These are phyloP conservation scores for Melitaea cinxia DNA, from an alignment of 1,140 invertebrate genomes.

Conservation along the genomic window DNA sequence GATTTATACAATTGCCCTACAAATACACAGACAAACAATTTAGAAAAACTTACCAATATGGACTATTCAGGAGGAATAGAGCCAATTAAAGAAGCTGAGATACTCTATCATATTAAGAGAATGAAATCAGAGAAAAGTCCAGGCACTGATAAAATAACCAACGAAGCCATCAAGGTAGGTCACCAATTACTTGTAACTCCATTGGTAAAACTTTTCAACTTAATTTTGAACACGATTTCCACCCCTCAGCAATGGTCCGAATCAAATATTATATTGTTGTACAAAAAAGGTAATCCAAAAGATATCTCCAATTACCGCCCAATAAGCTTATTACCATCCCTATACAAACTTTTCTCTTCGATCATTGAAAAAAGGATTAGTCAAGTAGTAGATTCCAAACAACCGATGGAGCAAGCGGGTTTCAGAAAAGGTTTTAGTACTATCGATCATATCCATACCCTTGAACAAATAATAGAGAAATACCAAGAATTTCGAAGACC, in stretches of 20 bases:
- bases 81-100: no score
- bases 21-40: no score
- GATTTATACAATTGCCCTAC: no score
- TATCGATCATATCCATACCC: background rate
- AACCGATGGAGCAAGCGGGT: background rate
- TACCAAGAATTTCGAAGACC: constrained; percentile 2
- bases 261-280: no score
- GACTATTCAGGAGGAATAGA: no score
- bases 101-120: no score
- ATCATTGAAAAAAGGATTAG: background rate
- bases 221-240: background rate
- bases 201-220: no score
- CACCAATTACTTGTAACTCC: no score
- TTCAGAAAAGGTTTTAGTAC: background rate
- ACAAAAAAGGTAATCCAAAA: background rate
- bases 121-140: no score
- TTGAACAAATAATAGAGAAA: background rate
- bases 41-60: no score
- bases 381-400: background rate
- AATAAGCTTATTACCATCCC: background rate
- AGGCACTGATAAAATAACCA: no score
- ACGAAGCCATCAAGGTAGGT: no score
- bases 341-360: background rate
- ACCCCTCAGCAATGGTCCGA: background rate
- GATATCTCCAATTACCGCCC: background rate